Base-by-base conservation (phyloP, 2,888 invertebrate genomes). In the Pammene fasciana region DNA sequence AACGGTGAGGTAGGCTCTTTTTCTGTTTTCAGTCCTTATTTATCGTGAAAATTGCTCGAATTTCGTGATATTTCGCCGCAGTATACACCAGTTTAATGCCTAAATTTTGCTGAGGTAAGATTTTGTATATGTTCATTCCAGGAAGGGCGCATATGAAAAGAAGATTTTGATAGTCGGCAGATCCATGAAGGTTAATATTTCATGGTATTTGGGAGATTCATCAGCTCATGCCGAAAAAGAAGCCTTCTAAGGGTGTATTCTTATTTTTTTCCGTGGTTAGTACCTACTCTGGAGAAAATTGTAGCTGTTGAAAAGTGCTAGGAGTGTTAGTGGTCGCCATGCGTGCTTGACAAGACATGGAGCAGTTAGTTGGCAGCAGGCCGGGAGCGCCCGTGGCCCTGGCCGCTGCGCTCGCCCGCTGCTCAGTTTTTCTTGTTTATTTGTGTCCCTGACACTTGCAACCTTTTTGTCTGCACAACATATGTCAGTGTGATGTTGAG, bases 1-100 rank as follows among this genome's bases (percentile, higher is more conserved):
- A 87, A 89, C 88, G 87, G 92, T 91, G 92, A 92, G 92, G 90
- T 89, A 90, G 92, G 88, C 89, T 88, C 87, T 89, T 92, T 89
- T 92, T 92, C 92, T 92, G 92, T 92, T 93, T 92, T 92, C 90
- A 89, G 86, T 83, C 78, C 86, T 76, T 86, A 90, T 87, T 89
- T 90, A 88, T 88, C 83, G 88, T 87, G 83, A 87, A 88, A 89
- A 89, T 85, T 87, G 84, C 82, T 84, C 82, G 79, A 86, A 79
- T 86, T 89, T 89, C 81, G 83, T 83, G 82, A 80, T 84, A 80
- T 79, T 87, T 86, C 78, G 88, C 84, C 79, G 76, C 78, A 81
- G 76, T 83, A 82, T 83, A 88, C 86, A 78, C 83, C 76, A 84
- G 77, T 90, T 92, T 92, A 81, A 92, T 92, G 92, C 89, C 86